Evolutionary conservation across 2,113 vertebrate species (phyloP).

Genomic region (Caranx melampygus): DNA sequence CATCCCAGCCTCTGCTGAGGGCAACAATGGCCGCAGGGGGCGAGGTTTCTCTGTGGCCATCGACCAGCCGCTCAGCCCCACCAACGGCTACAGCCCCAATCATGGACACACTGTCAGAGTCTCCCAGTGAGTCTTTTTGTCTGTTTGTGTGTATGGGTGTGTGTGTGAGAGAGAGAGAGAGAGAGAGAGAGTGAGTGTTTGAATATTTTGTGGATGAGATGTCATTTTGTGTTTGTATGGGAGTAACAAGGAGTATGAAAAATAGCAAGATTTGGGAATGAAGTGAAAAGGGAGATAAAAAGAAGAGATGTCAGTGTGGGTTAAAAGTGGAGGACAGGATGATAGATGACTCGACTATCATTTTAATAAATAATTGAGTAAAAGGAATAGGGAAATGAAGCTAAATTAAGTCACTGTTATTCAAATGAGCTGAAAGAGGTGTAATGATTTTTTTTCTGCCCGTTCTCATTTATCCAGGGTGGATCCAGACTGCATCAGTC

Average conservation of each 20-base stretch:
- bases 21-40: conserved; percentile 80
- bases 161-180: not conserved
- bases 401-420: conserved; percentile 23
- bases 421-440: conserved; percentile 31
- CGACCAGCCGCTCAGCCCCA: conserved; percentile 85
- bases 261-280: not conserved
- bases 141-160: not conserved
- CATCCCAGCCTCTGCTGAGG: conserved; percentile 90
- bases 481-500: conserved; percentile 93
- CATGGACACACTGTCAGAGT: conserved; percentile 91
- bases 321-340: conserved; percentile 8
- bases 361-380: conserved; percentile 43
- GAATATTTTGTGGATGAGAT: not conserved
- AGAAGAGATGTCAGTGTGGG: not conserved
- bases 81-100: conserved; percentile 85
- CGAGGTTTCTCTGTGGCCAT: conserved; percentile 94
- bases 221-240: not conserved
- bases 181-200: not conserved
- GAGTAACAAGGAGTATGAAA: not conserved
- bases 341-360: conserved; percentile 31
- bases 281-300: not conserved
- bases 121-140: conserved; percentile 87
- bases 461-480: conserved; percentile 78
- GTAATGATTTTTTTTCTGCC: not conserved
- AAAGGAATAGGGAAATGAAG: conserved; percentile 33